Percentiles rank a stretch among this genome's conserved stretches.
These are phyloP conservation scores for Aspidiotus destructor DNA, from an alignment of 2,888 invertebrate genomes.

Conservation along the genomic window DNA sequence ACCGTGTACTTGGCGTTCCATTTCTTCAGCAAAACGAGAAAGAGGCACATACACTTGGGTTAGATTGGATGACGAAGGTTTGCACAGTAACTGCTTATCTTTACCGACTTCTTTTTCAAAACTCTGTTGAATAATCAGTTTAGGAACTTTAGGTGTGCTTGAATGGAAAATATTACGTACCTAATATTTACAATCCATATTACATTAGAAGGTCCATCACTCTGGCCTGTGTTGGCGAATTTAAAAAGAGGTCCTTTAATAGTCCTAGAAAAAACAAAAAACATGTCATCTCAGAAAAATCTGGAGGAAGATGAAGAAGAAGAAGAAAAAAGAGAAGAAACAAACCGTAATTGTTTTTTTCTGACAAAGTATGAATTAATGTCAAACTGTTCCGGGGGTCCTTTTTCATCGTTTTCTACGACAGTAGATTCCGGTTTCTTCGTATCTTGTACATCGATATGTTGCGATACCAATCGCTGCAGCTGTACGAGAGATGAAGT, in stretches of 20 bases:
- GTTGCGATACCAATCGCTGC: slow-evolving; percentile 19
- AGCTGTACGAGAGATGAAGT: slow-evolving; percentile 2
- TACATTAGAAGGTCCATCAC: slow-evolving; percentile 19
- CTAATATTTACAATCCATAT: background rate
- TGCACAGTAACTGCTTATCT: slow-evolving; percentile 22
- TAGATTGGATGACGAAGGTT: slow-evolving; percentile 24
- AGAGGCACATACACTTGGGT: slow-evolving; percentile 26
- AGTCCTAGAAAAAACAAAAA: slow-evolving; percentile 12
- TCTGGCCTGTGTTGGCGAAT: slow-evolving; percentile 17
- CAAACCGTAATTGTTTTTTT: slow-evolving; percentile 23
- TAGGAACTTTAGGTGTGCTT: background rate
- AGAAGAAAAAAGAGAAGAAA: background rate
- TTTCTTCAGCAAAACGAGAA: slow-evolving; percentile 26
- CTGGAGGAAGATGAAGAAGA: background rate
- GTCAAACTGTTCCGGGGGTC: slow-evolving; percentile 19
- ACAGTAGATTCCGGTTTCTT: slow-evolving; percentile 23
- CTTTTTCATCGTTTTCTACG: slow-evolving; percentile 1
- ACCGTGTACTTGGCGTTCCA: slow-evolving; percentile 15
- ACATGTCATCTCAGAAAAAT: too few species aligned
- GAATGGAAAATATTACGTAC: background rate
- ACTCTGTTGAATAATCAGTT: slow-evolving; percentile 2
- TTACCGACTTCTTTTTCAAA: slow-evolving; percentile 21
- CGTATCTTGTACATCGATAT: slow-evolving; percentile 25
- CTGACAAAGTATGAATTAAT: slow-evolving; percentile 26
- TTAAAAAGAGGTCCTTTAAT: slow-evolving; percentile 25